A percentile compares a stretch with the other conserved stretches of the same genome.
Evolutionary conservation across 2,797 vertebrate genomes (phyloP).

Genomic region (Triplophysa yarkandensis): DNA sequence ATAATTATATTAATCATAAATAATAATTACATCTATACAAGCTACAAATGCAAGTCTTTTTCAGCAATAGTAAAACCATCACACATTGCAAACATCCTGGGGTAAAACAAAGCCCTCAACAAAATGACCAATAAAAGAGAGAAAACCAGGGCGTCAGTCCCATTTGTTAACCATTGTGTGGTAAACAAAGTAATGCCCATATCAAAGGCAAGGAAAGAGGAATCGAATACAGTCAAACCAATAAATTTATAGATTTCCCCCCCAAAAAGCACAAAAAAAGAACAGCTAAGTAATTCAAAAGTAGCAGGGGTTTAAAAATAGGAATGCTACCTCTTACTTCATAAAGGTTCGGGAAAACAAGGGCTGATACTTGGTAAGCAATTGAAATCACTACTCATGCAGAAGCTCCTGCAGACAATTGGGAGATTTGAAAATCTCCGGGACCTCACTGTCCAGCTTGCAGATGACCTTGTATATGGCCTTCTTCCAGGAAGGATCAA

Average conservation of each 20-base stretch:
- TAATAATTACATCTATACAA: slow-evolving; percentile 78
- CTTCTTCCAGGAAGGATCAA: slow-evolving; percentile 99
- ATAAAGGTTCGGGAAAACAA: slow-evolving; percentile 58
- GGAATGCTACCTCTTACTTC: slow-evolving; percentile 89
- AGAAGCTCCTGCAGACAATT: slow-evolving; percentile 99
- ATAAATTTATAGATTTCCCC: slow-evolving; percentile 67
- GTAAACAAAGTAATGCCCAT: slow-evolving; percentile 75
- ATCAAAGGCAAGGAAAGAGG: slow-evolving; percentile 54
- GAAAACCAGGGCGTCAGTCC: slow-evolving; percentile 68
- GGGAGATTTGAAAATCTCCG: slow-evolving; percentile 98
- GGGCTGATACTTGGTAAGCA: slow-evolving; percentile 53
- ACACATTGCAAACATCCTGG: slow-evolving; percentile 72
- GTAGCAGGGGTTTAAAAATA: slow-evolving; percentile 78
- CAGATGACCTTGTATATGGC: slow-evolving; percentile 99
- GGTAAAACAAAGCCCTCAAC: slow-evolving; percentile 75
- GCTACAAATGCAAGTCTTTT: slow-evolving; percentile 71
- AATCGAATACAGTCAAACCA: slow-evolving; percentile 68
- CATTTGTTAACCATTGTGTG: slow-evolving; percentile 76
- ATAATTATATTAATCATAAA: slow-evolving; percentile 73
- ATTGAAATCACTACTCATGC: slow-evolving; percentile 90
- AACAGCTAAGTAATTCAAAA: slow-evolving; percentile 75
- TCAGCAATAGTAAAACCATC: slow-evolving; percentile 55
- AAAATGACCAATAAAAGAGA: slow-evolving; percentile 77
- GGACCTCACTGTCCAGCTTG: slow-evolving; percentile 99
- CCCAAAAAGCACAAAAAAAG: slow-evolving; percentile 73